A percentile compares a stretch with the other conserved stretches of the same genome.
Conservation (phyloP, 2,113 vertebrate genomes). For the Nerophis lumbriciformis region DNA sequence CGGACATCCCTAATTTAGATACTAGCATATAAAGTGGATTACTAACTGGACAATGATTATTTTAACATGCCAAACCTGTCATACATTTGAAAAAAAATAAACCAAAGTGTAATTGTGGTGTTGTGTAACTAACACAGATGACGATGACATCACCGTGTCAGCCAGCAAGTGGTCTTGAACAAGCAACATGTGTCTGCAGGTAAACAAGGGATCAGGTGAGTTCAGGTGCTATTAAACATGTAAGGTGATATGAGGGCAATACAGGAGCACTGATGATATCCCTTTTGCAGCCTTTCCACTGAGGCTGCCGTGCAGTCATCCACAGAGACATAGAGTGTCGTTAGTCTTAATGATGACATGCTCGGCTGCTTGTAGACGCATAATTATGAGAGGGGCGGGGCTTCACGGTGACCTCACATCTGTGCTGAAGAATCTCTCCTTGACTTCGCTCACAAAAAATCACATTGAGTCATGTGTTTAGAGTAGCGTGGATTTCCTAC, state of each 20-base stretch:
- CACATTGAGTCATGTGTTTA: no score
- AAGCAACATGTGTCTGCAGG: slow-evolving; percentile 22
- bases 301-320: slow-evolving; percentile 14
- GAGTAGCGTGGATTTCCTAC: no score
- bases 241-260: neutral
- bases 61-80: no score
- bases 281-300: neutral
- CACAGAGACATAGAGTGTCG: slow-evolving; percentile 30
- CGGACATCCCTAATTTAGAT: no score
- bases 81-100: no score
- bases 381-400: slow-evolving; percentile 37
- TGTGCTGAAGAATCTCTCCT: neutral
- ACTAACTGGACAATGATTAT: no score
- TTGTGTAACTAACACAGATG: no score
- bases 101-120: no score
- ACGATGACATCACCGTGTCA: no score
- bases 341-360: slow-evolving; percentile 47
- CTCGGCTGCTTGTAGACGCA: slow-evolving; percentile 13
- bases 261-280: neutral
- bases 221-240: neutral
- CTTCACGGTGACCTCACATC: neutral
- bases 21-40: no score
- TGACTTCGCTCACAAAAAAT: neutral
- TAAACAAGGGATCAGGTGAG: slow-evolving; percentile 5
- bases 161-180: slow-evolving; percentile 4